Conservation (phyloP, 2,113 vertebrate species). For the Arenaria interpres region DNA sequence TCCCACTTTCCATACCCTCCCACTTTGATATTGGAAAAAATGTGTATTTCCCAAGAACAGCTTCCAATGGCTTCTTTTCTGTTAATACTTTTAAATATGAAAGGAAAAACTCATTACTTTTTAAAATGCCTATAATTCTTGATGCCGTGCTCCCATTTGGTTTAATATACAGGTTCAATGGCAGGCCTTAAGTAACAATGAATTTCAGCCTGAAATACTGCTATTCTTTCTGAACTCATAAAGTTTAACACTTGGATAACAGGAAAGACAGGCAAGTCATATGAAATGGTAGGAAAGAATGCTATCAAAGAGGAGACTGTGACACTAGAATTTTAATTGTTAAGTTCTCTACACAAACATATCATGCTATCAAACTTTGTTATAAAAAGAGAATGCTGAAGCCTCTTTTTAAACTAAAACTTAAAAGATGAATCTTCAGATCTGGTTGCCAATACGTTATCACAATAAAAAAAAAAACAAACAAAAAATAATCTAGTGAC, state of each 20-base stretch:
- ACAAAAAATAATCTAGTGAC: neutral
- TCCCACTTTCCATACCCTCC: neutral
- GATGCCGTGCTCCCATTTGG: neutral
- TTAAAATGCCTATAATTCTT: neutral
- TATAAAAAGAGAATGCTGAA: neutral
- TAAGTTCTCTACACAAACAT: rapidly evolving
- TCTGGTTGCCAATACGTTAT: neutral
- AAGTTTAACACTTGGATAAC: neutral
- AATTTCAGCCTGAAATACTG: neutral
- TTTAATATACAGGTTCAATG: neutral
- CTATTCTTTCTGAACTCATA: neutral
- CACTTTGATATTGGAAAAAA: neutral
- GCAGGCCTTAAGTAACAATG: neutral
- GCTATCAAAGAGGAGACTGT: neutral
- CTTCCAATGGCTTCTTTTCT: neutral
- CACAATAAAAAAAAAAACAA: rapidly evolving
- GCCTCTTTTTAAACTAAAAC: neutral
- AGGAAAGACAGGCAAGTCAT: neutral
- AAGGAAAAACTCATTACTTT: neutral
- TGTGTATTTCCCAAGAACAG: neutral
- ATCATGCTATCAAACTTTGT: neutral
- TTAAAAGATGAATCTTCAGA: neutral
- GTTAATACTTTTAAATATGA: neutral
- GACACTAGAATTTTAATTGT: neutral
- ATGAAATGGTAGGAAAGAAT: neutral